A percentile compares a stretch with the other conserved stretches of the same genome.
These are phyloP conservation scores for Murina feae DNA, from an alignment of 2,113 vertebrate species.

Conservation along the genomic window DNA sequence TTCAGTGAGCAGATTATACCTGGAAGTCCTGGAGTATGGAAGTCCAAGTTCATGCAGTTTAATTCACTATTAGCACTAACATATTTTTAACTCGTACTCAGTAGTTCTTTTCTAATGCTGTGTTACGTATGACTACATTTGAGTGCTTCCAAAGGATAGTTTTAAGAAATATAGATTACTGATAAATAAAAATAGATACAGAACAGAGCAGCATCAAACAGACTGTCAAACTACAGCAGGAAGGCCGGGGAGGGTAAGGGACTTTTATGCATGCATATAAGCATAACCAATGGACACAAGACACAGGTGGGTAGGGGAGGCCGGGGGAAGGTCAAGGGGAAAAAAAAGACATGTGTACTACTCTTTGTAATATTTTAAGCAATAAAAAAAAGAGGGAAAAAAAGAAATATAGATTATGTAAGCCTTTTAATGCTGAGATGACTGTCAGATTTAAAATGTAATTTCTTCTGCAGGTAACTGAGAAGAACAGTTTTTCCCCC, in stretches of 20 bases:
- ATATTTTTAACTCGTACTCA: neutral
- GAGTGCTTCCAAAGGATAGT: neutral
- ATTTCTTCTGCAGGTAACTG: neutral
- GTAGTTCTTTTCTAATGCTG: neutral
- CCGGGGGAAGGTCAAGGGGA: too few relatives aligned
- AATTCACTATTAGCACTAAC: neutral
- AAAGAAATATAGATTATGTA: slow-evolving; percentile 25
- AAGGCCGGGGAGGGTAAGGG: too few relatives aligned
- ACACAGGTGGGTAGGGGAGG: too few relatives aligned
- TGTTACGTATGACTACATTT: neutral
- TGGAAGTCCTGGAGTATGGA: neutral
- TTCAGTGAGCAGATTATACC: neutral
- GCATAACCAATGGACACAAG: too few relatives aligned
- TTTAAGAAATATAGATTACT: slow-evolving; percentile 27
- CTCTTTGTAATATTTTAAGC: too few relatives aligned
- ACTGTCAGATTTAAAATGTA: neutral
- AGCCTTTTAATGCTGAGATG: neutral
- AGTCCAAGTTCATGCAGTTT: neutral
- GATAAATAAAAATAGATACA: too few relatives aligned
- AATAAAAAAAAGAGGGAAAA: too few relatives aligned
- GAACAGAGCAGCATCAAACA: too few relatives aligned
- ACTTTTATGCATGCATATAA: too few relatives aligned
- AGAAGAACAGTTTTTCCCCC: neutral
- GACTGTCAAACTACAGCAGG: too few relatives aligned
- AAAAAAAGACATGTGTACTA: too few relatives aligned